A percentile compares a stretch with the other conserved stretches of the same genome.
These are phyloP conservation scores for Mylabris sibirica DNA, from an alignment of 2,888 invertebrate species.

Conservation along the genomic window DNA sequence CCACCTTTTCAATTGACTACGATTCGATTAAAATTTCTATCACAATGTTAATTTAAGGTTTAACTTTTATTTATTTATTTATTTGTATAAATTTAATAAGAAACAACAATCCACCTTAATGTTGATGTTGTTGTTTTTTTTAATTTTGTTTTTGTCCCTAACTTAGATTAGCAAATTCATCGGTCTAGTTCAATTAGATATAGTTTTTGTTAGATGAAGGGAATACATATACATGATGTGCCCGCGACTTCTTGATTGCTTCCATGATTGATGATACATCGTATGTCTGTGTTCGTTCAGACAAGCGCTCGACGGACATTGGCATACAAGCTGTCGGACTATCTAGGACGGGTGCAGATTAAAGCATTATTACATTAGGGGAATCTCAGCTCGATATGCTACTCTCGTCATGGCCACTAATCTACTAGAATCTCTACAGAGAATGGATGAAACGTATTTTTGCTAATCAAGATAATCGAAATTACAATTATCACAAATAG, in stretches of 20 bases:
- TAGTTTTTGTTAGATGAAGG: slow-evolving; percentile 26
- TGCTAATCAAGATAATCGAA: background rate
- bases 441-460: slow-evolving; percentile 11
- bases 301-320: slow-evolving; percentile 50
- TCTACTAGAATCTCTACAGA: slow-evolving; percentile 17
- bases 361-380: slow-evolving; percentile 58
- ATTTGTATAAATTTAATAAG: too few species aligned
- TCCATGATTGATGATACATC: slow-evolving; percentile 57
- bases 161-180: background rate
- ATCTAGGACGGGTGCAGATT: slow-evolving; percentile 54
- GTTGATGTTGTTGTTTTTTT: too few species aligned
- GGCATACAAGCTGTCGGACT: slow-evolving; percentile 55
- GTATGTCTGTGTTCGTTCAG: slow-evolving; percentile 52
- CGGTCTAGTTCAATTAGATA: slow-evolving; percentile 24
- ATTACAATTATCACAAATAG: background rate
- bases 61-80: too few species aligned
- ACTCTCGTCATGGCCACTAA: slow-evolving; percentile 37
- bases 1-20: background rate
- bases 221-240: slow-evolving; percentile 34
- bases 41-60: background rate
- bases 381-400: slow-evolving; percentile 52
- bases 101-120: too few species aligned
- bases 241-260: slow-evolving; percentile 52
- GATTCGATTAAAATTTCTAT: background rate
- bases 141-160: background rate